Evolutionary conservation across 2,888 invertebrate species (phyloP).

Genomic region (Andrena hattorfiana): DNA sequence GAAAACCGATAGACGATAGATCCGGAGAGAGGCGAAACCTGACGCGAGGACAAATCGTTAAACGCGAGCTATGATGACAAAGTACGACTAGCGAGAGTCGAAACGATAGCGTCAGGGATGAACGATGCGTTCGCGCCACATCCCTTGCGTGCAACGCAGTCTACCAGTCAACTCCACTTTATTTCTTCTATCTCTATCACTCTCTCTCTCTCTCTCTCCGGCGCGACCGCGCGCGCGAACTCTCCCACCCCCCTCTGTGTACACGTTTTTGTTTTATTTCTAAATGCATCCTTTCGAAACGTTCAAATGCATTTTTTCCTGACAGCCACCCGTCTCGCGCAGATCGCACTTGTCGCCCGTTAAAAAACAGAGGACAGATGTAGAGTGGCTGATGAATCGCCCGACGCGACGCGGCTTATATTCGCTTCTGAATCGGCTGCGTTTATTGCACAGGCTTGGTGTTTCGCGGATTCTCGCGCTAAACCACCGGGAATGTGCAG

Average conservation of each 20-base stretch:
- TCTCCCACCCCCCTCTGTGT: too few species aligned
- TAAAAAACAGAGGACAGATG: slow-evolving; percentile 13
- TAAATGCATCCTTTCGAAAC: slow-evolving; percentile 52
- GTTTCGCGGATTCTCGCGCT: slow-evolving; percentile 35
- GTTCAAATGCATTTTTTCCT: slow-evolving; percentile 42
- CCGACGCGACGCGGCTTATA: slow-evolving; percentile 26
- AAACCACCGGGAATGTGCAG: background rate
- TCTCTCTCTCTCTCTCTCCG: background rate
- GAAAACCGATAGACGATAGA: slow-evolving; percentile 50
- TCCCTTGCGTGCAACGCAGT: slow-evolving; percentile 59
- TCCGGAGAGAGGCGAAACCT: slow-evolving; percentile 38
- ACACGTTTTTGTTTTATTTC: slow-evolving; percentile 49
- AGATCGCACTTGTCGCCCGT: slow-evolving; percentile 38
- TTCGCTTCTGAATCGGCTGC: slow-evolving; percentile 15
- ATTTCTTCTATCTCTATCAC: background rate
- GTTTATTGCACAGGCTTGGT: background rate
- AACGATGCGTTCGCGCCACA: slow-evolving; percentile 55
- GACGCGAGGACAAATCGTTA: slow-evolving; percentile 62
- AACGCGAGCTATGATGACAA: slow-evolving; percentile 72
- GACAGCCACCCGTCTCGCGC: slow-evolving; percentile 26
- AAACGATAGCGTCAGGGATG: slow-evolving; percentile 62
- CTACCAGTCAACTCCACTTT: slow-evolving; percentile 17
- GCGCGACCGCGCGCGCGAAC: too few species aligned
- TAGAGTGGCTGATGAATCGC: slow-evolving; percentile 43
- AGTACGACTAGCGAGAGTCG: slow-evolving; percentile 71